Evolutionary conservation across 2,888 invertebrate species (phyloP).

Genomic region (Catocala sponsa): DNA sequence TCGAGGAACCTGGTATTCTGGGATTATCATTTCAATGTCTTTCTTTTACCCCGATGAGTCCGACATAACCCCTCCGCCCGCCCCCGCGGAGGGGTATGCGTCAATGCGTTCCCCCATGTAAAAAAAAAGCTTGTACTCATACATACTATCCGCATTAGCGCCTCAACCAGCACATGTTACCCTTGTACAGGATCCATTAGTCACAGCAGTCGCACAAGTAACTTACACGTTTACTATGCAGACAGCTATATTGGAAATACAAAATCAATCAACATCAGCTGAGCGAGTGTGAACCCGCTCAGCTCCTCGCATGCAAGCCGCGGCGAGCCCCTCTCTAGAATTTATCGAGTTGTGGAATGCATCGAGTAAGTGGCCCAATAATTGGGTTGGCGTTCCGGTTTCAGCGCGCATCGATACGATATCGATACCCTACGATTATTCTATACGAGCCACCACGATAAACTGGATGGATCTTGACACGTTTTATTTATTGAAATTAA

Average conservation of each 20-base stretch:
- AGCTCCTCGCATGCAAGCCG: conserved; percentile 36
- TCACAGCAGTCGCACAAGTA: not conserved
- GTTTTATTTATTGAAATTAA: too few species aligned
- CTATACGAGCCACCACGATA: conserved; percentile 21
- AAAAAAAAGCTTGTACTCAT: too few species aligned
- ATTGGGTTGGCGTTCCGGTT: conserved; percentile 61
- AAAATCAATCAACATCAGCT: conserved; percentile 43
- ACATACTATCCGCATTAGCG: too few species aligned
- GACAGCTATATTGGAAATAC: conserved; percentile 33
- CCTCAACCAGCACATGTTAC: too few species aligned
- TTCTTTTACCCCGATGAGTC: too few species aligned
- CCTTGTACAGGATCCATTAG: too few species aligned
- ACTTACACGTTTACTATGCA: conserved; percentile 16
- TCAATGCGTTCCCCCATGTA: too few species aligned
- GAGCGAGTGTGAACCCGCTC: conserved; percentile 29
- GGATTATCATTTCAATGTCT: too few species aligned
- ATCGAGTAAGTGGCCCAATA: conserved; percentile 67
- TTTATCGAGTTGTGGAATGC: conserved; percentile 67
- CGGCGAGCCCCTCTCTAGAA: conserved; percentile 54
- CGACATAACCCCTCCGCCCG: too few species aligned
- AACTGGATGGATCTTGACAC: conserved; percentile 11
- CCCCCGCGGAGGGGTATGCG: too few species aligned
- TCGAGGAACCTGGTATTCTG: too few species aligned
- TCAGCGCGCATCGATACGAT: conserved; percentile 35
- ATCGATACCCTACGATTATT: conserved; percentile 43